These are phyloP conservation scores for Syrmaticus mikado DNA, from an alignment of 2,113 vertebrate genomes.

Conservation along the genomic window DNA sequence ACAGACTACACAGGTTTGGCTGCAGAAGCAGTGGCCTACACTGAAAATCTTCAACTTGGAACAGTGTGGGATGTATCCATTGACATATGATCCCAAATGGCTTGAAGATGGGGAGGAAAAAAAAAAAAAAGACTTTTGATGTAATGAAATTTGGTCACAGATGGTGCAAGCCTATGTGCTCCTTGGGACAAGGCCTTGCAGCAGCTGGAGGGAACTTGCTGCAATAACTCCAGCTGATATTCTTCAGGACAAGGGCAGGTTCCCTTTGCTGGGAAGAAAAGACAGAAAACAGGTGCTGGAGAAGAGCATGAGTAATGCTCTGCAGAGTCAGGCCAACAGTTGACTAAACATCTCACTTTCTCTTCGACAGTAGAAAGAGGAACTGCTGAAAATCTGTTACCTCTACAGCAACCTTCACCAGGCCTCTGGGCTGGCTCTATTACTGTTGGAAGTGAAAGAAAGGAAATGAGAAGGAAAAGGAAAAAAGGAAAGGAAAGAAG, in stretches of 20 bases:
- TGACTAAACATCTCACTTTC: background rate
- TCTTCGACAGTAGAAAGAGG: background rate
- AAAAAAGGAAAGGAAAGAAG: background rate
- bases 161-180: accelerated
- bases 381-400: background rate
- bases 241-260: background rate
- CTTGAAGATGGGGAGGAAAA: background rate
- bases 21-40: background rate
- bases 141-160: background rate
- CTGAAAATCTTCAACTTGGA: background rate
- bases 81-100: background rate
- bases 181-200: background rate
- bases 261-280: background rate
- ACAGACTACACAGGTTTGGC: background rate
- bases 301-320: background rate
- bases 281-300: background rate
- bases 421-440: background rate
- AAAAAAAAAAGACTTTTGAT: background rate
- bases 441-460: background rate
- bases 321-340: background rate
- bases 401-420: background rate
- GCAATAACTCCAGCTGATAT: background rate
- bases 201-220: background rate
- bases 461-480: background rate
- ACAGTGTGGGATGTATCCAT: background rate